These are phyloP conservation scores for Rambutsinella grinnellia DNA, from an alignment of 2,888 invertebrate genomes.

Conservation along the genomic window DNA sequence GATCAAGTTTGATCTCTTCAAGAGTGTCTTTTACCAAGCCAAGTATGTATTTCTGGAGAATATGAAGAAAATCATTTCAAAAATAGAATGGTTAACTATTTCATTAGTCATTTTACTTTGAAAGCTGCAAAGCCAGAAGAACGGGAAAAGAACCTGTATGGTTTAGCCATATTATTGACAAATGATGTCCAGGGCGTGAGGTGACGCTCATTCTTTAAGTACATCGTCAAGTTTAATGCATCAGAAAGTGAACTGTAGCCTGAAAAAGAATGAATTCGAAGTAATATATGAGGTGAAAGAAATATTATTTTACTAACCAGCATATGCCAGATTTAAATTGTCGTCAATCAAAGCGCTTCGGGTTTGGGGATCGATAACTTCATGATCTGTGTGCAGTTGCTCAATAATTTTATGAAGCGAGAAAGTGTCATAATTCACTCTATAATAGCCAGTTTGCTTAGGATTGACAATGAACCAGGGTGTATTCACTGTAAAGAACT, in stretches of 20 bases:
- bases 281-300: neutral
- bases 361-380: slow-evolving; percentile 42
- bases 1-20: slow-evolving; percentile 40
- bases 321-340: slow-evolving; percentile 52
- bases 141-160: slow-evolving; percentile 56
- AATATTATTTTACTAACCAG: slow-evolving; percentile 22
- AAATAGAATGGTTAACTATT: neutral
- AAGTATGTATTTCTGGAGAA: slow-evolving; percentile 55
- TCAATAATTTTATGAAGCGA: slow-evolving; percentile 40
- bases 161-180: slow-evolving; percentile 57
- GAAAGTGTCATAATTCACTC: slow-evolving; percentile 50
- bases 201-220: slow-evolving; percentile 52
- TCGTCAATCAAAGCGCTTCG: slow-evolving; percentile 61
- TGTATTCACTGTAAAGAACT: neutral
- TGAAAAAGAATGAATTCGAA: neutral
- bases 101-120: slow-evolving; percentile 40
- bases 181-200: slow-evolving; percentile 60
- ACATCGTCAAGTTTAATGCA: slow-evolving; percentile 51
- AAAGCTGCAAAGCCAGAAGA: slow-evolving; percentile 40
- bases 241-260: slow-evolving; percentile 21
- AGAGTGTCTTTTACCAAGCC: slow-evolving; percentile 42
- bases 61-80: slow-evolving; percentile 2
- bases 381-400: slow-evolving; percentile 39
- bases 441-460: slow-evolving; percentile 53
- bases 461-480: slow-evolving; percentile 59